Evolutionary conservation across 2,888 invertebrate species (phyloP), one percentile per base, ranked within the genome.

Genomic region (Drosophila birchii): DNA sequence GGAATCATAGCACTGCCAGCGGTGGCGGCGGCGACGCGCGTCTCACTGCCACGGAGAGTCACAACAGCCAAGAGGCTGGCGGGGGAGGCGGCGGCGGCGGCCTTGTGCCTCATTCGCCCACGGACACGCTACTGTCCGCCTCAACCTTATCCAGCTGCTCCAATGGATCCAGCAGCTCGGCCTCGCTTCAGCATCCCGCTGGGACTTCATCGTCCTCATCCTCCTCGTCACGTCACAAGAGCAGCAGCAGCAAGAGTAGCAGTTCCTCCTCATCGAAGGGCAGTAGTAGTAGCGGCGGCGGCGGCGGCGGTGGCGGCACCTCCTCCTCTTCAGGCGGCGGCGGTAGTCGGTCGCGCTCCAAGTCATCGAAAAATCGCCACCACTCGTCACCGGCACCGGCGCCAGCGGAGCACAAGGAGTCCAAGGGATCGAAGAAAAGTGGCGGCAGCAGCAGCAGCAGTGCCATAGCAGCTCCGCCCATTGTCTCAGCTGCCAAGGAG

Each of bases 201-300:
- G 71, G 77, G 12, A 76, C 77, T 5, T 73, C 83, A 34, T 76
- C 80, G 53, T 78, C 89, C 20, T 70, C 81, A 18, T 80, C 90
- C 14, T 82, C 82, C 0, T 78, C 83, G 36, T 86, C 84, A 63
- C 72, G 92, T 92, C 76, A 90, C 93, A 69, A 93, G 93, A 78
- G 93, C 66, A 92, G 93, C 91, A 92, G 81, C 78, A 80, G 81
- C 76, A 80, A 81, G 59, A 75, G 81, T 73, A 87, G 86, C 76
- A 82, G 86, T 75, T 86, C 87, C 73, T 82, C 87, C 72, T 80
- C 89, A 18, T 76, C 76, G 57, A 57, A 80, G 53, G 86, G 86
- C 64, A 84, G 78, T 73, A 82, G 78, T 59, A 79, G 81, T 41
- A 83, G 51, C 14, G 34, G 44, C 44, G 45, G 26, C 34, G 51